A percentile compares a stretch with the other conserved stretches of the same genome.
phyloP scores from a whole-genome alignment of 2,113 vertebrate genomes.

The Lophotis ruficrista region DNA sequence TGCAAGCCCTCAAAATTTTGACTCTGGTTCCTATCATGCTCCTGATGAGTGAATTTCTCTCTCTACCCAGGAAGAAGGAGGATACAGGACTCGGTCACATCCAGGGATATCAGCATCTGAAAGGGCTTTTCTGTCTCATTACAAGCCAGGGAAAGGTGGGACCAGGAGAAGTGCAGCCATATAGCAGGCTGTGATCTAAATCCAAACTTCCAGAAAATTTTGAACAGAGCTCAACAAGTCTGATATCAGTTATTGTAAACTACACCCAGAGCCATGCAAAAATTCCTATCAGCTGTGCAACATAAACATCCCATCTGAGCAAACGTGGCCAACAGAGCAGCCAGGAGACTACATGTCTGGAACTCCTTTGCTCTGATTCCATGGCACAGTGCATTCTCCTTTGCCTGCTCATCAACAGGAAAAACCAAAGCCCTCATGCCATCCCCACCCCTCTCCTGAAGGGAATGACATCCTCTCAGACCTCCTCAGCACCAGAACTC shows the following conservation, averaged over 20 bases:
- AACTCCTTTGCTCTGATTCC: neutral
- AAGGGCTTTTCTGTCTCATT: neutral
- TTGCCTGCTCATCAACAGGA: neutral
- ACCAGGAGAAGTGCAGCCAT: neutral
- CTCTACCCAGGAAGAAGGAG: neutral
- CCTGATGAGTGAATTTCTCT: neutral
- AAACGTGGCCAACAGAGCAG: neutral
- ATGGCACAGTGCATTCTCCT: fast-evolving
- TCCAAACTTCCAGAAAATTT: neutral
- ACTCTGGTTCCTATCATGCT: fast-evolving
- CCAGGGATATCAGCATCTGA: neutral
- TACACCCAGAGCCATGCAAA: neutral
- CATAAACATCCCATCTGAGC: neutral
- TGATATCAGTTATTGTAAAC: neutral
- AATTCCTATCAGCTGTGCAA: neutral
- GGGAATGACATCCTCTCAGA: neutral
- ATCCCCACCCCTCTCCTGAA: neutral
- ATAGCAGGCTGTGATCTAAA: neutral
- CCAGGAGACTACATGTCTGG: neutral
- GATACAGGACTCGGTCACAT: neutral
- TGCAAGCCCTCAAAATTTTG: neutral
- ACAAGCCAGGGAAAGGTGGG: neutral
- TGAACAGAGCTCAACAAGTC: neutral
- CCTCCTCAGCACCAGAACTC: neutral
- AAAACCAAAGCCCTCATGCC: neutral